Evolutionary conservation across 2,797 vertebrate genomes (phyloP), one percentile per base, ranked within the genome.

Genomic region (Sparus aurata): DNA sequence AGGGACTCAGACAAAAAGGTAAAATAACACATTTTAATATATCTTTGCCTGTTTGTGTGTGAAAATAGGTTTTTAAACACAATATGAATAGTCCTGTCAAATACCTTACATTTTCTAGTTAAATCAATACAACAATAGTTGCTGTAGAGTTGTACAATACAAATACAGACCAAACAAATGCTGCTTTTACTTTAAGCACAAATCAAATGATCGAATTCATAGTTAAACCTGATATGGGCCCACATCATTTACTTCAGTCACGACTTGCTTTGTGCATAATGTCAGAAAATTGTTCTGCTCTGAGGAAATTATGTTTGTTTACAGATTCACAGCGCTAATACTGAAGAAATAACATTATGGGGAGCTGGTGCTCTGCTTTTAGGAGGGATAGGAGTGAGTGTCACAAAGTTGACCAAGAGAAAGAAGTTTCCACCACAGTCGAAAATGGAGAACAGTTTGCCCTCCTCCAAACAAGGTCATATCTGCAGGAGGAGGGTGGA

Each of bases 321-420:
- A 22, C 67, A 71, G 47, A 68, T 27, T 38, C 17, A 22, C 49
- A 27, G 60, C 62, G 49, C 47, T 17, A 16, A 34, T 6, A 18
- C 8, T 58, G 60, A 57, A 23, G 49, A 66, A 58, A 47, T 27
- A 27, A 43, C 38, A 49, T 13, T 43, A 65, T 77, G 77, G 73
- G 57, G 38, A 64, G 15, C 62, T 3, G 12, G 4, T 63, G 57
- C 23, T 74, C 77, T n/a, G 22, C 38, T 13, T 20, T 5, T 8
- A 22, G 5, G 22, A 54, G 13, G 38, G 43, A 13, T 22, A 0
- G 3, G 23, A 57, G 34, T 3, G 22, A 80, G 1, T 5, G 0
- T 30, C 15, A 43, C 25, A 20, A 20, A 66, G 0, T 2, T n/a
- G 12, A 50, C 3, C n/a, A 43, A 54, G 12, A 47, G 11, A 45